These are phyloP conservation scores for Campylomormyrus numenius DNA, from an alignment of 2,113 vertebrate species.

Conservation along the genomic window DNA sequence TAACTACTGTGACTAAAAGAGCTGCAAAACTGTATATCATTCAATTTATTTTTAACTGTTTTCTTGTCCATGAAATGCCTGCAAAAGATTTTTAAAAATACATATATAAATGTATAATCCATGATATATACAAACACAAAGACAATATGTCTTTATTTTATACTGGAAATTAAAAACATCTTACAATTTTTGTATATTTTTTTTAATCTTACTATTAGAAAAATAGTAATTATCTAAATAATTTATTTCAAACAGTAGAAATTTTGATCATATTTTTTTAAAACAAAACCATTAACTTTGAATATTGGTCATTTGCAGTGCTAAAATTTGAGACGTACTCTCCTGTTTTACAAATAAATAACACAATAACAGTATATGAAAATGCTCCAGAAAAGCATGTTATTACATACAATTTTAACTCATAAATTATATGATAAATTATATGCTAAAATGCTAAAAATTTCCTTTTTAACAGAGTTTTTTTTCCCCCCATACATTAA, in stretches of 20 bases:
- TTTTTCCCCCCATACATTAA: not conserved
- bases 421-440: not conserved
- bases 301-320: slow-evolving; percentile 37
- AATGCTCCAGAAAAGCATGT: not conserved
- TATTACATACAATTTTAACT: not conserved
- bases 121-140: not conserved
- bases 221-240: slow-evolving; percentile 44
- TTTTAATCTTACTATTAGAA: slow-evolving; percentile 55
- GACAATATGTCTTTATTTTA: not conserved
- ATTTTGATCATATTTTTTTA: slow-evolving; percentile 64
- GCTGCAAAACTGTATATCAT: not conserved
- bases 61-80: not conserved
- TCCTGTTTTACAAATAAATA: not conserved
- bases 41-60: not conserved
- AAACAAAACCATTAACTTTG: slow-evolving; percentile 46
- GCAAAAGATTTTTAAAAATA: not conserved
- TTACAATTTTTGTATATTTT: slow-evolving; percentile 49
- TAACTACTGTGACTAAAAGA: not conserved
- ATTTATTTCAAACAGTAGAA: slow-evolving; percentile 58
- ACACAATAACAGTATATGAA: not conserved
- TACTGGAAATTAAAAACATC: slow-evolving; percentile 51
- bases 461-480: not conserved
- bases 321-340: slow-evolving; percentile 38
- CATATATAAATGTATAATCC: not conserved
- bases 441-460: not conserved